Base-by-base conservation (phyloP, 2,888 invertebrate genomes). In the Nezara viridula region DNA sequence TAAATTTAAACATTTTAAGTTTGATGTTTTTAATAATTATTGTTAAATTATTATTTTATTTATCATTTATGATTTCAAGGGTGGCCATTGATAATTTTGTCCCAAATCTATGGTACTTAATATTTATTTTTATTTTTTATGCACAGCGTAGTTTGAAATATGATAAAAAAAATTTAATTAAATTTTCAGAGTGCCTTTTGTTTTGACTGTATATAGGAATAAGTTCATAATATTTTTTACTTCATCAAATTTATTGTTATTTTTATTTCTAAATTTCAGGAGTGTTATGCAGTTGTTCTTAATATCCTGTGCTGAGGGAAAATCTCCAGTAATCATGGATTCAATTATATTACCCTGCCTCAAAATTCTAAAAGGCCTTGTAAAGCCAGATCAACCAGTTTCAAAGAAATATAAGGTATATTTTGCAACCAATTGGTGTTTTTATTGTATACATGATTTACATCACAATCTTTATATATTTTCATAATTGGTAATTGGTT, bases 281-380 rank as follows among this genome's bases (percentile, higher is more conserved):
- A 96, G 97, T 92, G 96, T 98, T 90, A 96, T 98, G 93, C 96
- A 96, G 91, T 94, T 98, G 88, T 98, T 98, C 94, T 94, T 98
- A 89, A 95, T 95, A 93, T 96, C 96, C 9, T 96, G 96, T 91
- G 94, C 95, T 89, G 95, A 95, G 93, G 95, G 96, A 0, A 95
- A 96, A 90, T 97, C 96, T 92, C 97, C 97, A 0, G 96, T 97
- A 88, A 97, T 98, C 0, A 95, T 98, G 94, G 98, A 98, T 92
- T 96, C 97, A 90, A 96, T 99, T 32, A 97, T 98, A 90, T 94
- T 99, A 91, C 99, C 99, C 0, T 98, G 98, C 93, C 94, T 99
- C 90, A 96, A 98, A 91, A 98, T 99, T 91, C 95, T 99, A 93
- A 96, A 97, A 92, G 95, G 95, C 90, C 93, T 98, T 24, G 97